These are phyloP conservation scores for Nesidiocoris tenuis DNA, from an alignment of 2,888 invertebrate species.

Conservation along the genomic window DNA sequence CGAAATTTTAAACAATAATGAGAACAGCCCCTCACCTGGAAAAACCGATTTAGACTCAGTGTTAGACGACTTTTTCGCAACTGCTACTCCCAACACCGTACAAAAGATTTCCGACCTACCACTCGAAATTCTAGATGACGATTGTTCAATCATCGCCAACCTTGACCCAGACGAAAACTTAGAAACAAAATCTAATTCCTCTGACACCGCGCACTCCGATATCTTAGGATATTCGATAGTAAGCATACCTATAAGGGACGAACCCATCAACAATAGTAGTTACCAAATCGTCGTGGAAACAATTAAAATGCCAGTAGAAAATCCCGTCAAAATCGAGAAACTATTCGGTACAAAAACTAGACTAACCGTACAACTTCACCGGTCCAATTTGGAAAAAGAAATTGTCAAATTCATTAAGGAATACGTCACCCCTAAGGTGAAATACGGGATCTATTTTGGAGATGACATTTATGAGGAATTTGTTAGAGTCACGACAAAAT, in stretches of 20 bases:
- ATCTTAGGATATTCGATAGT: too few relatives aligned
- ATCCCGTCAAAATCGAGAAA: too few relatives aligned
- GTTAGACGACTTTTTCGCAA: background rate
- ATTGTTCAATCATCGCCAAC: background rate
- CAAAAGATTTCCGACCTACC: background rate
- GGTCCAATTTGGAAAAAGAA: background rate
- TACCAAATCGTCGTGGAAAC: background rate
- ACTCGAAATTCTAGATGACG: background rate
- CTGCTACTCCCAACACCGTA: too few relatives aligned
- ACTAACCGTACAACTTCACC: too few relatives aligned
- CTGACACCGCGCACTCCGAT: too few relatives aligned
- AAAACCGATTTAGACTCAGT: background rate
- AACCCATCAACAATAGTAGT: background rate
- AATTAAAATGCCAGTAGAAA: constrained; percentile 1
- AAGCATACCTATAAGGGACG: background rate
- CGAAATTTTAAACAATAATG: background rate
- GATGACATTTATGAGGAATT: too few relatives aligned
- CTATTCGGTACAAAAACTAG: background rate
- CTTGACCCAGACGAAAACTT: background rate
- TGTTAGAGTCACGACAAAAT: too few relatives aligned
- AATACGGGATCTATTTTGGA: constrained; percentile 2
- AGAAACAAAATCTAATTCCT: too few relatives aligned
- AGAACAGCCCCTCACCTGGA: too few relatives aligned
- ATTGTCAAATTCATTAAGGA: constrained; percentile 9
- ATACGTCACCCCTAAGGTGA: background rate